Evolutionary conservation across 1,140 invertebrate genomes (phyloP), one percentile per base, ranked within the genome.

Genomic region (Oryctes rhinoceros): DNA sequence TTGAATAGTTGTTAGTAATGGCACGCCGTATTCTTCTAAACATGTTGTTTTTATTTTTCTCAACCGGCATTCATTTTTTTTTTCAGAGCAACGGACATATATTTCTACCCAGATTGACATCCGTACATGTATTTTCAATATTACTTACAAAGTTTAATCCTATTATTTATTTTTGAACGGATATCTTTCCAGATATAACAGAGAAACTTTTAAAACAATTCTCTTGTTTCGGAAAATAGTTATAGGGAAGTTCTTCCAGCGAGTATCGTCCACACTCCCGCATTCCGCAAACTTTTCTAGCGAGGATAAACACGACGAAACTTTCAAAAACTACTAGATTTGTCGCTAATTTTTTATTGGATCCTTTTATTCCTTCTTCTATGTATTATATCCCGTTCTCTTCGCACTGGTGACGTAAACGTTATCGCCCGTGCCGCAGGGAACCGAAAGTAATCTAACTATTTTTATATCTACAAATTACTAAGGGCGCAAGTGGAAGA

Each of bases 291-390:
- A 71, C 7, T 37, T 71, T 24, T 71, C 24, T 35, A 37, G 4
- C 24, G 1, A 5, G 18, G 13, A 71, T 71, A 30, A 71, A 71
- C 24, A 71, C 13, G 65, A 71, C 24, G 37, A 71, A 71, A 71
- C 65, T 71, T 71, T 71, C 37, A 71, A 71, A 71, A 71, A 71
- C 35, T 71, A 71, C 65, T 71, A 24, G 35, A 71, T 37, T 37
- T 71, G 65, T 35, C 11, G 65, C 24, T 71, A 35, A 71, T 71
- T 71, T 71, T 35, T 37, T 71, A 37, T 24, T 30, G 65, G 10
- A 15, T 71, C 65, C 53, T 59, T 59, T 18, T n/a, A 59, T 71
- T 30, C 24, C 20, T 30, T 35, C 4, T 71, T 71, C 20, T 9
- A 24, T 18, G 18, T 10, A 71, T 3, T 7, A 20, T 71, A 37